phyloP scores from a whole-genome alignment of 2,113 vertebrate species.

The Ailuropoda melanoleuca region DNA sequence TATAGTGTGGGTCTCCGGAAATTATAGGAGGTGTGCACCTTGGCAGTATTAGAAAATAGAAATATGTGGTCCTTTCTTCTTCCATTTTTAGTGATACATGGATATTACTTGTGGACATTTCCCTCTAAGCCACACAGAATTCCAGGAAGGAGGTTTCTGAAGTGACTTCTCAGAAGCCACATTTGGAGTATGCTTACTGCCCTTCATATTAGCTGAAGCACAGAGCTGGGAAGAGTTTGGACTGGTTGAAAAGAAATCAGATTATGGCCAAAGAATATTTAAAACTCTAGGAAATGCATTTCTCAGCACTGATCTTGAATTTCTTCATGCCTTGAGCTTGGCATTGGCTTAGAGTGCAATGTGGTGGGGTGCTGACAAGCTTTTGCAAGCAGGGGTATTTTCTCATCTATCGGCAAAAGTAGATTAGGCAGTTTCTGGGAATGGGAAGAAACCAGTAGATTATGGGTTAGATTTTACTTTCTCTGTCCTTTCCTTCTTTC shows the following conservation, averaged over 20 bases:
- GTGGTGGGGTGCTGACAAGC: background rate
- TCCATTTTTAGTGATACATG: background rate
- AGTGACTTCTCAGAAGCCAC: slow-evolving; percentile 47
- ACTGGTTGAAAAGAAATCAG: slow-evolving; percentile 50
- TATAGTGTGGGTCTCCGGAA: slow-evolving; percentile 74
- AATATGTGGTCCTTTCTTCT: background rate
- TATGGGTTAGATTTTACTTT: background rate
- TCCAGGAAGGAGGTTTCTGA: slow-evolving; percentile 41
- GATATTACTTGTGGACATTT: background rate
- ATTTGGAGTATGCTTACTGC: background rate
- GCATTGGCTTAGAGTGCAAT: background rate
- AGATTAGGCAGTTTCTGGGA: slow-evolving; percentile 32
- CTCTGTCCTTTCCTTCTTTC: slow-evolving; percentile 55
- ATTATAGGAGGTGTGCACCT: slow-evolving; percentile 73
- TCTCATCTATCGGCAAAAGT: slow-evolving; percentile 29
- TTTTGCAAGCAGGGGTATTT: slow-evolving; percentile 16
- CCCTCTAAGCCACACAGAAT: background rate
- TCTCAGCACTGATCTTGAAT: slow-evolving; percentile 42
- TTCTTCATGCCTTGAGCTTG: slow-evolving; percentile 8
- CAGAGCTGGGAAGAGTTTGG: background rate
- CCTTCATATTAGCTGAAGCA: background rate
- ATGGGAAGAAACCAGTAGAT: slow-evolving; percentile 42
- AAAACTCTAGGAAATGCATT: slow-evolving; percentile 31
- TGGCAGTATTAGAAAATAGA: slow-evolving; percentile 71
- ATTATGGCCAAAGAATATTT: slow-evolving; percentile 45